These are phyloP conservation scores for Lampropteryx suffumata DNA, from an alignment of 2,888 invertebrate genomes.

Conservation along the genomic window DNA sequence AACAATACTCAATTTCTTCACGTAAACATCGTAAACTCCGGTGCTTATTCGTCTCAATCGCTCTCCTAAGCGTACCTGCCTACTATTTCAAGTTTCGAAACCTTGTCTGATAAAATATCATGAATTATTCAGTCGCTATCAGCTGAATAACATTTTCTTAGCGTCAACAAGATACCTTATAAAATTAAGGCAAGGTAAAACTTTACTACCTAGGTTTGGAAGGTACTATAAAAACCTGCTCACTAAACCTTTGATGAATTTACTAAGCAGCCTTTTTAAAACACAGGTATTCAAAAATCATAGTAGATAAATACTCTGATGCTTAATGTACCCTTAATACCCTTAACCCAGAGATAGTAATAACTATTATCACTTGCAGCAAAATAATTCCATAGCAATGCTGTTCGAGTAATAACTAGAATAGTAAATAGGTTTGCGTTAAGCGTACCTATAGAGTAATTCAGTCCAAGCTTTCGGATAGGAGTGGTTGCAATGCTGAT, in stretches of 20 bases:
- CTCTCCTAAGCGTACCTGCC: neutral
- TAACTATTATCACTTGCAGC: too few species aligned
- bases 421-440: neutral
- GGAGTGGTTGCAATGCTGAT: constrained; percentile 15
- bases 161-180: neutral
- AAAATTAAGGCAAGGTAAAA: neutral
- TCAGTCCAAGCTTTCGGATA: constrained; percentile 12
- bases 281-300: too few species aligned
- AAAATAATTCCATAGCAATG: too few species aligned
- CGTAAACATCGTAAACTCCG: neutral
- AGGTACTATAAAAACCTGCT: too few species aligned
- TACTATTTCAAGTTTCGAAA: neutral
- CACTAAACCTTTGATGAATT: too few species aligned
- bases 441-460: constrained; percentile 19
- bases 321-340: too few species aligned
- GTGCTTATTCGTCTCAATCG: neutral
- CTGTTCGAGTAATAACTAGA: too few species aligned
- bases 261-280: too few species aligned
- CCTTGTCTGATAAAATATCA: neutral
- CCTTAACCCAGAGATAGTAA: too few species aligned
- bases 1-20: neutral
- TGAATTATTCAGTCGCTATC: neutral
- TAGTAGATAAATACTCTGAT: too few species aligned
- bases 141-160: constrained; percentile 1
- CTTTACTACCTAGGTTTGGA: too few species aligned